These are phyloP conservation scores for Coryphaenoides rupestris DNA, from an alignment of 2,113 vertebrate genomes.

Conservation along the genomic window DNA sequence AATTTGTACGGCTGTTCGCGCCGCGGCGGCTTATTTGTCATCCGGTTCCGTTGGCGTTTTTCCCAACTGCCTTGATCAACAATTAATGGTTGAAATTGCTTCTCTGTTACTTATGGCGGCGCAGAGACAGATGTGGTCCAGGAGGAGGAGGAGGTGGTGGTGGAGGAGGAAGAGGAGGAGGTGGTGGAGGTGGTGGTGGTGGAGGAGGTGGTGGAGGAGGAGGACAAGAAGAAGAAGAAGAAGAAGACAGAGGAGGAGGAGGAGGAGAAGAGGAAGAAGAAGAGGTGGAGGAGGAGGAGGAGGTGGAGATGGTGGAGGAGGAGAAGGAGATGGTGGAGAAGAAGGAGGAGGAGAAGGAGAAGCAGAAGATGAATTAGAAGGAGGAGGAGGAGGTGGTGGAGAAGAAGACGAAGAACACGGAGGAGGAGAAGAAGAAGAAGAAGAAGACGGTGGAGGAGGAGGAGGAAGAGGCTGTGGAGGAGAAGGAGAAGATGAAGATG, in stretches of 20 bases:
- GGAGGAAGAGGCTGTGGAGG: background rate
- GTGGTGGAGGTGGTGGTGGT: background rate
- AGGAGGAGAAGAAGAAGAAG: background rate
- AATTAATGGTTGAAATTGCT: constrained; percentile 79
- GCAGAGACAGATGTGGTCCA: constrained; percentile 68
- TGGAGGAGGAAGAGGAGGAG: background rate
- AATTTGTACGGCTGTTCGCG: constrained; percentile 81
- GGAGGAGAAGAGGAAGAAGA: background rate
- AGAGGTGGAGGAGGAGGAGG: background rate
- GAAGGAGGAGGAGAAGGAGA: background rate
- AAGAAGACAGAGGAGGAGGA: background rate
- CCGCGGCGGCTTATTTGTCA: constrained; percentile 81
- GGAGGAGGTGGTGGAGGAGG: too few species aligned
- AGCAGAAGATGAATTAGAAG: background rate
- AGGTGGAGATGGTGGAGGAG: too few species aligned
- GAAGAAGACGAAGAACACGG: background rate
- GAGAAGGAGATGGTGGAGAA: background rate
- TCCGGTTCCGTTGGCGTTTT: constrained; percentile 81
- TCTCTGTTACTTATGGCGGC: constrained; percentile 72
- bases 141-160: background rate
- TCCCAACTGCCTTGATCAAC: constrained; percentile 75
- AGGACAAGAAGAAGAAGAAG: too few species aligned
- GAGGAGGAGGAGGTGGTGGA: background rate
- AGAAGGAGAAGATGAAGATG: too few species aligned
- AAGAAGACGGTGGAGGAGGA: background rate